A percentile compares a stretch with the other conserved stretches of the same genome.
Conservation (phyloP, 2,888 invertebrate genomes). For the Lithosia quadra region DNA sequence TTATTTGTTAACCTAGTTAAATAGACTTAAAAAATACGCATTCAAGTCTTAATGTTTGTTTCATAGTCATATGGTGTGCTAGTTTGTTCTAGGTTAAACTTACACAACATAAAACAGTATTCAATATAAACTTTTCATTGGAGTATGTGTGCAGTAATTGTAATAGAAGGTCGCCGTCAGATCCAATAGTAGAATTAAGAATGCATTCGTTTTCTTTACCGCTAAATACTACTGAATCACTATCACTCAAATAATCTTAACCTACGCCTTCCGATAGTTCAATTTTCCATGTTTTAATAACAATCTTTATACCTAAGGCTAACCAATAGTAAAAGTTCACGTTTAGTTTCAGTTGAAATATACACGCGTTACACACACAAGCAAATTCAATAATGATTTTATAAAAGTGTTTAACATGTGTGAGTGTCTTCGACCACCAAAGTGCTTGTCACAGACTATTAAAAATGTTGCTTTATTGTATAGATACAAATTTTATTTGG, state of each 20-base stretch:
- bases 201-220: not conserved
- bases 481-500: not conserved
- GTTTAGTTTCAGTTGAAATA: constrained; percentile 62
- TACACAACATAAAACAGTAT: not conserved
- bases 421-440: constrained; percentile 48
- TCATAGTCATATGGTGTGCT: not conserved
- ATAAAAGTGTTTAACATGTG: constrained; percentile 24
- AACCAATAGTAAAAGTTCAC: constrained; percentile 45
- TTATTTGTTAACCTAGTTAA: not conserved
- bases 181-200: not conserved
- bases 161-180: not conserved
- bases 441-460: constrained; percentile 50
- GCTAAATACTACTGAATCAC: not conserved
- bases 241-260: not conserved
- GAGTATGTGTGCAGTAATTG: not conserved
- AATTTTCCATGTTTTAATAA: constrained; percentile 53
- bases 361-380: constrained; percentile 57
- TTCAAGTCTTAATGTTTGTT: constrained; percentile 1
- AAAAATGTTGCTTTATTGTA: constrained; percentile 33
- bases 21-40: not conserved
- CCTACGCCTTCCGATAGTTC: constrained; percentile 38
- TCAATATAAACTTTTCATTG: not conserved
- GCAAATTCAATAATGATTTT: constrained; percentile 19
- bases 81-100: constrained; percentile 5
- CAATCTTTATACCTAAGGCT: constrained; percentile 46